Base-by-base conservation (phyloP, 1,140 invertebrate species). In the Brachionus koreanus region DNA sequence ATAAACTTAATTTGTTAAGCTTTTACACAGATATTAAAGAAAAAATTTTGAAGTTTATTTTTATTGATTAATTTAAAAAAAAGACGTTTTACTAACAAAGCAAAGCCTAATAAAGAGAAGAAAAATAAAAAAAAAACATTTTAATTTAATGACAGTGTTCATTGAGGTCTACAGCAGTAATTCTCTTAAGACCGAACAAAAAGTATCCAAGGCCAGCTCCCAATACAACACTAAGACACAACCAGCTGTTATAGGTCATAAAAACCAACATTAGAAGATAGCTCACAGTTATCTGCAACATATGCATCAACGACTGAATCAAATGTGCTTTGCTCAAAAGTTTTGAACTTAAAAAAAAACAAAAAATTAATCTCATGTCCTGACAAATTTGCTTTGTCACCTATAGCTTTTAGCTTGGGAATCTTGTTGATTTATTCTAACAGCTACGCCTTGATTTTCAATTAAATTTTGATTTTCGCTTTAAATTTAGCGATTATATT, bases 171-270 rank as follows among this genome's bases (percentile, higher is more conserved):
- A 96, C 93, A 33, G 96, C 92, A 10, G 23, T 12, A 9, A 94
- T 91, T 88, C 95, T 94, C 86, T 93, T 93, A 95, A 95, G 97
- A 33, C 94, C 95, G 87, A 98, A 97, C 37, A 95, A 89, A 87
- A 98, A 97, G 88, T 97, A 97, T 2, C 96, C 95, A 10, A 93
- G 89, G 0, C 92, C 94, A 13, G 95, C 93, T 2, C 96, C 96
- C 5, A 96, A 85, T 0, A 96, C 92, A n/a, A 97, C 92, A 4
- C 94, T 93, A 25, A 95, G 83, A 86, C 95, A 96, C 19, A 98
- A 90, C 93, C 94, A 98, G 19, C 94, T 92, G 87, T 98, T 98
- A 91, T 96, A 98, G 0, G 95, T 98, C 96, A 98, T 98, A 89
- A 98, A 97, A 82, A 98, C 93, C 88, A 98, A 89, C 96, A 98